Base-by-base conservation (phyloP, 2,888 invertebrate species). In the Alloplasta piceator region DNA sequence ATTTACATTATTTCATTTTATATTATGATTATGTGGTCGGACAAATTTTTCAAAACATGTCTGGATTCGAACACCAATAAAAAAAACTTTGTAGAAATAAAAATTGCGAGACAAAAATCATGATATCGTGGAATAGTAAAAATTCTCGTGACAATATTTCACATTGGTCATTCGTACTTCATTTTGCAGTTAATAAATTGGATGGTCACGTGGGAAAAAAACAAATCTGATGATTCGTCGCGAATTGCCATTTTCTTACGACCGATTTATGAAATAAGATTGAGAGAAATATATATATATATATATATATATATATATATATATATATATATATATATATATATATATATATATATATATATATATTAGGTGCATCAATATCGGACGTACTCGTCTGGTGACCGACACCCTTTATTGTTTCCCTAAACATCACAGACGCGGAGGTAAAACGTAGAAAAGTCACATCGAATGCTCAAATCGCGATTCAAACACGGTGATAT, bases 371-470 rank as follows among this genome's bases (percentile, higher is more conserved):
- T 78, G 74, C 74, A 71, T 74, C 74, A 66, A 78, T 74, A 73
- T 78, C 46, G 55, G 74, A 81, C 66, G 66, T 81, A 55, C 46
- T 7, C 55, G 41, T 43, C 39, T 67, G 68, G 76, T 70, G 73
- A 10, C 52, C 67, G 78, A 72, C 82, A 82, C 67, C 61, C 67
- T 26, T 26, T 26, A 66, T 71, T 74, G 71, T 64, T 52, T 79
- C 76, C 71, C 70, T 79, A 78, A 80, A 80, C 70, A 82, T 82
- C 82, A 82, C 79, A 79, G 78, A 79, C 83, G 82, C 83, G 60
- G 83, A 83, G 82, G 83, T 82, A 79, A 83, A 83, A 83, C 83
- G 77, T 82, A 74, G 82, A 82, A 82, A 82, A 82, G 80, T 82
- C 79, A 82, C 81, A 78, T 82, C 78, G 78, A 82, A 78, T 72